These are phyloP conservation scores for Drepana falcataria DNA, from an alignment of 2,888 invertebrate genomes.

Conservation along the genomic window DNA sequence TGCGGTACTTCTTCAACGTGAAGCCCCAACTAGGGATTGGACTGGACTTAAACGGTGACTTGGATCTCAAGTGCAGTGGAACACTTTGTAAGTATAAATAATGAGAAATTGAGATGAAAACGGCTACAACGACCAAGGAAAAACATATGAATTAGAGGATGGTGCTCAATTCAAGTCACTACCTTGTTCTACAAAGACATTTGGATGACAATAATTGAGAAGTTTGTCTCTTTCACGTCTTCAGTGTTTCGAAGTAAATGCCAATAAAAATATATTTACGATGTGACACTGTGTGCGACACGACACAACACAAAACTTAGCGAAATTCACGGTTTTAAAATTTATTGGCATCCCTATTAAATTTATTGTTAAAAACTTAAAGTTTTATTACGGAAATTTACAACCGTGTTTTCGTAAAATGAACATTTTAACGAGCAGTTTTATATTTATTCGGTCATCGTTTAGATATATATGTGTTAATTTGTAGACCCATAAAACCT, in stretches of 20 bases:
- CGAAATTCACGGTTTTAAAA: slow-evolving; percentile 55
- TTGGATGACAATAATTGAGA: slow-evolving; percentile 3
- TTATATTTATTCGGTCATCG: slow-evolving; percentile 1
- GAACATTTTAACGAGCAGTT: slow-evolving; percentile 11
- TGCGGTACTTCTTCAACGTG: too few relatives aligned
- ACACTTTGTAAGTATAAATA: too few relatives aligned
- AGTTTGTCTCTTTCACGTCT: slow-evolving; percentile 26
- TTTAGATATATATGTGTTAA: not conserved
- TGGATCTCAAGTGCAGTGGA: too few relatives aligned
- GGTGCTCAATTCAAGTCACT: too few relatives aligned
- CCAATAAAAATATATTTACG: slow-evolving; percentile 51
- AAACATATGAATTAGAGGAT: too few relatives aligned
- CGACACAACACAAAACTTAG: slow-evolving; percentile 33
- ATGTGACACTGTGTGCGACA: slow-evolving; percentile 24
- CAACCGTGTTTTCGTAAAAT: slow-evolving; percentile 29
- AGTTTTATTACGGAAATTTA: slow-evolving; percentile 46
- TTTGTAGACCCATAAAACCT: not conserved
- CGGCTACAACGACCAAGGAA: too few relatives aligned
- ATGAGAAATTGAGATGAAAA: too few relatives aligned
- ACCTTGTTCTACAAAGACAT: too few relatives aligned
- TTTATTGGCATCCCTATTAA: slow-evolving; percentile 59
- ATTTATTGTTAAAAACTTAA: slow-evolving; percentile 62
- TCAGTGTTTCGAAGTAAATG: slow-evolving; percentile 36
- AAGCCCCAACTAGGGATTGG: too few relatives aligned
- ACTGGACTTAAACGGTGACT: too few relatives aligned